Evolutionary conservation across 1,140 invertebrate genomes (phyloP).

Genomic region (Platyura marginata): DNA sequence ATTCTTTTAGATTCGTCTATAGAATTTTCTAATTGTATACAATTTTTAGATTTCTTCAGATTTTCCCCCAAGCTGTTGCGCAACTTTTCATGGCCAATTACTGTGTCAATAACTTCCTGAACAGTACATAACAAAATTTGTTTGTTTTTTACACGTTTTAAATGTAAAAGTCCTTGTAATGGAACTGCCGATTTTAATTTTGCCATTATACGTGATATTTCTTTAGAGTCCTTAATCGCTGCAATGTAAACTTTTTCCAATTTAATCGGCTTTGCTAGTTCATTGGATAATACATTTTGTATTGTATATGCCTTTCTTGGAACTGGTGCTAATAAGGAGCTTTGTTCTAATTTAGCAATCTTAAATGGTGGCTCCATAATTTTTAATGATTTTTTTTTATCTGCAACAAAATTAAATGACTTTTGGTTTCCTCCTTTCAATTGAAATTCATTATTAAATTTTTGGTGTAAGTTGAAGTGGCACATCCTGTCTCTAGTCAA

Average conservation of each 20-base stretch:
- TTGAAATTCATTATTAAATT: too few relatives aligned
- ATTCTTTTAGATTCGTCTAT: background rate
- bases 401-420: too few relatives aligned
- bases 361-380: too few relatives aligned
- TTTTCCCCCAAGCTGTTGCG: background rate
- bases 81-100: constrained; percentile 18
- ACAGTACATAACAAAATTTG: constrained; percentile 35
- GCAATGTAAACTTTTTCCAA: constrained; percentile 33
- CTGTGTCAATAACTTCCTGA: constrained; percentile 25
- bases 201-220: constrained; percentile 40
- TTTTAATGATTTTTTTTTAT: too few relatives aligned
- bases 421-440: too few relatives aligned
- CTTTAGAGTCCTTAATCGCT: constrained; percentile 34
- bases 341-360: too few relatives aligned
- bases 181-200: constrained; percentile 33
- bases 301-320: too few relatives aligned
- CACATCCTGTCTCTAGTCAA: too few relatives aligned
- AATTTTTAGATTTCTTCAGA: background rate
- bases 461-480: too few relatives aligned
- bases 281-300: too few relatives aligned
- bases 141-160: constrained; percentile 48
- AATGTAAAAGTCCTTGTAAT: constrained; percentile 40
- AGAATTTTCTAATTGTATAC: constrained; percentile 25
- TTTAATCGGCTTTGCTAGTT: constrained; percentile 29
- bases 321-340: too few relatives aligned